These are phyloP conservation scores for Hippoglossus stenolepis DNA, from an alignment of 2,113 vertebrate genomes.

Conservation along the genomic window DNA sequence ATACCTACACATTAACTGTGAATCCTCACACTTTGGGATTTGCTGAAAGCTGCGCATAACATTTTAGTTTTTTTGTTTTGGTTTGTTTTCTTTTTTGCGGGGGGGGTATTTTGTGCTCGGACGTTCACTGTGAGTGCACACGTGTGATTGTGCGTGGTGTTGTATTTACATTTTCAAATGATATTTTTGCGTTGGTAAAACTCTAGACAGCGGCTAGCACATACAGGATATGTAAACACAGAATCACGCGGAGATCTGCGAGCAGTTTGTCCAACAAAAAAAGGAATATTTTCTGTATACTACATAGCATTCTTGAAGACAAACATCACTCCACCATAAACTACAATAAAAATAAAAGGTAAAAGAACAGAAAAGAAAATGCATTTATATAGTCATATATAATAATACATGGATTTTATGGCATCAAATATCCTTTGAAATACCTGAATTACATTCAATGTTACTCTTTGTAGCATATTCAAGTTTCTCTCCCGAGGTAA, in stretches of 20 bases:
- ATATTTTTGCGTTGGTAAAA: slow-evolving; percentile 26
- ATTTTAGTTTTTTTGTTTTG: slow-evolving; percentile 5
- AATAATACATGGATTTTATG: slow-evolving; percentile 86
- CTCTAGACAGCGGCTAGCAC: slow-evolving; percentile 43
- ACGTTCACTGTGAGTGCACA: slow-evolving; percentile 8
- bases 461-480: slow-evolving; percentile 92
- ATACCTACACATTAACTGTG: slow-evolving; percentile 41
- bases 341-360: slow-evolving; percentile 82
- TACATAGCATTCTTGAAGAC: slow-evolving; percentile 83
- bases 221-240: slow-evolving; percentile 55
- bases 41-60: slow-evolving; percentile 53
- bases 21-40: slow-evolving; percentile 61
- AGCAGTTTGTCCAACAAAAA: slow-evolving; percentile 88
- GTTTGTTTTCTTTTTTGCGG: slow-evolving; percentile 3
- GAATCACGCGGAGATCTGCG: slow-evolving; percentile 22
- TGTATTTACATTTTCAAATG: slow-evolving; percentile 52
- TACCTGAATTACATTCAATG: slow-evolving; percentile 97
- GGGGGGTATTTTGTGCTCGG: slow-evolving; percentile 47
- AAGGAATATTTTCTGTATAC: slow-evolving; percentile 70
- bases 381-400: slow-evolving; percentile 83
- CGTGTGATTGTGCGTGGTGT: slow-evolving; percentile 44
- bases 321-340: slow-evolving; percentile 85
- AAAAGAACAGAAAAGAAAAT: slow-evolving; percentile 72
- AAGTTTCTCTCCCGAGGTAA: slow-evolving; percentile 89
- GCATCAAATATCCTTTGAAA: slow-evolving; percentile 87